phyloP scores from a whole-genome alignment of 2,888 invertebrate genomes.

The Camponotus fellah region DNA sequence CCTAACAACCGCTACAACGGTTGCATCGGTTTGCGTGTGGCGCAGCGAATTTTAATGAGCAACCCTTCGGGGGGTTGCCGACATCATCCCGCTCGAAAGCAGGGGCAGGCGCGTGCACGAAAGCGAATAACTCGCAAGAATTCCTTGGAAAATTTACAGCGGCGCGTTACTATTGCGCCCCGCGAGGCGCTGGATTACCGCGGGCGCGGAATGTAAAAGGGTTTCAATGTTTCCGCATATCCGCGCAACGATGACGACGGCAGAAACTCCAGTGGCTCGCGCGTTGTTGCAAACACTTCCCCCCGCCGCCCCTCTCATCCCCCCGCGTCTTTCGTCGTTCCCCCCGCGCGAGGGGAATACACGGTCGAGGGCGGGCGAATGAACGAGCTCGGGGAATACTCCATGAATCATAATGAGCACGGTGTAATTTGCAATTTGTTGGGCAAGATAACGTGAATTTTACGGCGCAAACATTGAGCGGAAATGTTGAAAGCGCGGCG shows the following conservation, averaged over 20 bases:
- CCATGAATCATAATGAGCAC: slow-evolving; percentile 72
- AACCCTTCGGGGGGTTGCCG: slow-evolving; percentile 35
- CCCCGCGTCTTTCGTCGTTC: slow-evolving; percentile 16
- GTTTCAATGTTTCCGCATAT: slow-evolving; percentile 71
- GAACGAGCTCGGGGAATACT: slow-evolving; percentile 67
- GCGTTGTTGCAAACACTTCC: slow-evolving; percentile 23
- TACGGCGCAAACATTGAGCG: slow-evolving; percentile 23
- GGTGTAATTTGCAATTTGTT: slow-evolving; percentile 73
- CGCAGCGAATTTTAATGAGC: slow-evolving; percentile 53
- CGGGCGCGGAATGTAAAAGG: slow-evolving; percentile 70
- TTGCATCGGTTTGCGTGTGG: slow-evolving; percentile 34
- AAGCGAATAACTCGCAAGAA: slow-evolving; percentile 60
- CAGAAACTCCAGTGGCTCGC: slow-evolving; percentile 53
- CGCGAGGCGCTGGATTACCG: slow-evolving; percentile 63
- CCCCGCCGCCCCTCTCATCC: not conserved
- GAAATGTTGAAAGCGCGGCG: slow-evolving; percentile 30
- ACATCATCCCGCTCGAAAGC: slow-evolving; percentile 46
- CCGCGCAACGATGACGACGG: slow-evolving; percentile 55
- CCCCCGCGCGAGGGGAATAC: slow-evolving; percentile 27
- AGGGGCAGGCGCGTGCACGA: slow-evolving; percentile 38
- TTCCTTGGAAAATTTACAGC: slow-evolving; percentile 68
- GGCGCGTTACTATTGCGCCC: slow-evolving; percentile 55
- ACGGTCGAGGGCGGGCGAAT: slow-evolving; percentile 24
- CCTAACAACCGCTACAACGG: slow-evolving; percentile 21
- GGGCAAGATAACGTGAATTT: slow-evolving; percentile 62